Evolutionary conservation across 2,888 invertebrate species (phyloP).

Genomic region (Imbricaverruca yamaguchii): DNA sequence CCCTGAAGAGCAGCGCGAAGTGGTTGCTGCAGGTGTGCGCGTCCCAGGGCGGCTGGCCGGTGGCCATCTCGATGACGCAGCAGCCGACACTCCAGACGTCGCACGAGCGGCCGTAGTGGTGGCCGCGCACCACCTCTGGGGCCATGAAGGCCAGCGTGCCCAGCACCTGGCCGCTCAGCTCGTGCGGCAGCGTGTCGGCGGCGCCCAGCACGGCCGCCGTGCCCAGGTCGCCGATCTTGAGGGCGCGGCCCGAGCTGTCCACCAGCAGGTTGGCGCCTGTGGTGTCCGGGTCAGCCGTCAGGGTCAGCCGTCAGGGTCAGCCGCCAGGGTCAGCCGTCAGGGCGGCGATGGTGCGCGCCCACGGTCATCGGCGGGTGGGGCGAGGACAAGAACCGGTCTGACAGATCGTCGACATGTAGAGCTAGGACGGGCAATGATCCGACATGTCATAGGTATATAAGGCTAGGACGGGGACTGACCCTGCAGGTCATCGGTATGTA

Average conservation of each 20-base stretch:
- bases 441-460: too few species aligned
- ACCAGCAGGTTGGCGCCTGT: conserved; percentile 44
- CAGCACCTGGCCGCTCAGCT: conserved; percentile 45
- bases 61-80: conserved; percentile 46
- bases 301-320: too few species aligned
- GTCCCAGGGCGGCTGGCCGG: conserved; percentile 46
- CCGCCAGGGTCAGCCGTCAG: too few species aligned
- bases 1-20: conserved; percentile 36
- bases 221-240: conserved; percentile 46
- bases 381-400: too few species aligned
- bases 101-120: conserved; percentile 46
- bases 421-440: too few species aligned
- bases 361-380: too few species aligned
- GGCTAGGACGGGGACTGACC: too few species aligned
- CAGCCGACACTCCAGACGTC: conserved; percentile 48
- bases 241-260: conserved; percentile 45
- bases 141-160: conserved; percentile 49
- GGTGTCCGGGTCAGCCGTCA: too few species aligned
- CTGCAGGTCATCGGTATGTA: too few species aligned
- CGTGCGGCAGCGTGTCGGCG: conserved; percentile 41
- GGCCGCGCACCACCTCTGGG: conserved; percentile 46
- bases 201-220: conserved; percentile 44
- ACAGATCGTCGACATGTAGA: too few species aligned
- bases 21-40: conserved; percentile 44
- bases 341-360: too few species aligned